Evolutionary conservation across 1,140 invertebrate genomes (phyloP), one percentile per base, ranked within the genome.

Genomic region (Laupala kohalensis): DNA sequence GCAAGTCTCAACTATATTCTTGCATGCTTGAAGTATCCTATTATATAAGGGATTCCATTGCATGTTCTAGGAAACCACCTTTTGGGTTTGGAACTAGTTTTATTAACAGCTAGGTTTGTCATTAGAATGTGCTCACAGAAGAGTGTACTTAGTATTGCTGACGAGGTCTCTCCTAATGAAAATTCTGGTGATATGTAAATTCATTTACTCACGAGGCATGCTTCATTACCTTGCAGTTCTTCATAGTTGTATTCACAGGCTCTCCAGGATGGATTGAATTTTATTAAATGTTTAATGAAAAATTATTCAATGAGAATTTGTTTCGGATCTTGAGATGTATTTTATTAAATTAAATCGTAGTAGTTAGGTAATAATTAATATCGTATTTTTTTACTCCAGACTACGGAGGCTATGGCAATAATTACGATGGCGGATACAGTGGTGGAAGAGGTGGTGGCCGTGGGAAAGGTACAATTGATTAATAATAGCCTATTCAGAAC

Each of bases 341-440:
- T 53, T 53, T 53, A 53, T 13, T 9, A 53, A 53, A 9, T 53
- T 53, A 13, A 53, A 53, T 53, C 37, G 37, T 53, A 53, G 37
- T 53, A 53, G 37, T 53, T 53, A 53, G 37, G 37, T 53, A 19
- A 53, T 53, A 53, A 53, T 26, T 68, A 68, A 71, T 64, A 26
- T 19, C 63, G 12, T 71, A 64, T 71, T 64, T 71, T 71, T 67
- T 71, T 69, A 70, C 71, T 62, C 79, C 82, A 86, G 86, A 89
- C 87, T 89, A 90, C 85, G 89, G 89, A 85, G 88, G 88, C 78
- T 84, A 84, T 84, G 86, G 86, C 83, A 87, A 89, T 84, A 87
- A 87, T 87, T 89, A 90, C 86, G 89, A 90, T 82, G 88, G 89
- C 84, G 88, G 89, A 83, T 90, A 90, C 86, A 87, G 86, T 85